Evolutionary conservation across 2,888 invertebrate species (phyloP), one percentile per base, ranked within the genome.

Genomic region (Eupithecia subfuscata): DNA sequence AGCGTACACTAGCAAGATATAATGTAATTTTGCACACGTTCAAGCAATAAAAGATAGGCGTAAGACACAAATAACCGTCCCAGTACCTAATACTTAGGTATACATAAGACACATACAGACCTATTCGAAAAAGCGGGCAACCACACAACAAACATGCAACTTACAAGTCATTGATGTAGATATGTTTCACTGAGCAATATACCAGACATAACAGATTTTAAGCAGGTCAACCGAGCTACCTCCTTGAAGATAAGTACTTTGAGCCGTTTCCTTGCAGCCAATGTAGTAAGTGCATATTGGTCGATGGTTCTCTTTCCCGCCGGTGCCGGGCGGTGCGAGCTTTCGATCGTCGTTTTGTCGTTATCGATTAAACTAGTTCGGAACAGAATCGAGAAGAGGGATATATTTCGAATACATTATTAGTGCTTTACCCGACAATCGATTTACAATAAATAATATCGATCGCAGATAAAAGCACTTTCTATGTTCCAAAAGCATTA

Each of bases 161-260:
- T 64, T 69, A 69, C 73, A 40, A 25, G 12, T 63, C 63, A 45
- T 71, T 71, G 16, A 52, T 65, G 64, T 52, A 52, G 74, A 74
- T 74, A 74, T 74, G 74, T 74, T 74, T 69, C 12, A 48, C 65
- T 74, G 74, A 74, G 69, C 69, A 70, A 73, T 60, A 25, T 14
- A 60, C 12, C 60, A 60, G 25, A 60, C 60, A 22, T 52, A 14
- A 48, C 48, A 3, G 30, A 30, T 30, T 18, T 34, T 18, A 40
- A 43, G 68, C 68, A n/a, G 18, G 22, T 70, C 70, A 43, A 22
- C 14, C 37, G 25, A 68, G 22, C 43, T 22, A 67, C 22, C 40
- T 40, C 11, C 67, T 67, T 22, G 43, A 22, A 68, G 22, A 68
- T 43, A 68, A 68, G 43, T 43, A 68, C 65, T 67, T 34, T 40